Percentiles rank a stretch among this genome's conserved stretches.
Conservation (phyloP, 2,797 vertebrate genomes). For the Neoniphon sammara region DNA sequence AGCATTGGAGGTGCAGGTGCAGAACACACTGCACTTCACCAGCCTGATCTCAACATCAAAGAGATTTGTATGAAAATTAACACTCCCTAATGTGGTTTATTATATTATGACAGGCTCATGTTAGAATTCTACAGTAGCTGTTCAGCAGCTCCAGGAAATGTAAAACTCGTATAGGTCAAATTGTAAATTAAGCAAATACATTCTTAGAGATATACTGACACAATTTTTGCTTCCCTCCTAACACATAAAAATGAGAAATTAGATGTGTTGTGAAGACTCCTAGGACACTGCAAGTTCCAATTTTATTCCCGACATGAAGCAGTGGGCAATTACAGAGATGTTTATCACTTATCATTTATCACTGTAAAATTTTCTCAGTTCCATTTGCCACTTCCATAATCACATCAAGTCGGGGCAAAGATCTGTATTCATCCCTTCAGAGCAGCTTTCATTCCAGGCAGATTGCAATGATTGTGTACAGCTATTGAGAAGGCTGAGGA, state of each 20-base stretch:
- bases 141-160: conserved; percentile 44
- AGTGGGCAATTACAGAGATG: conserved; percentile 64
- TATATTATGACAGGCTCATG: conserved; percentile 46
- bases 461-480: conserved; percentile 60
- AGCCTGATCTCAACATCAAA: conserved; percentile 53
- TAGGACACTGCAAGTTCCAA: conserved; percentile 46
- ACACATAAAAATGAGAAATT: conserved; percentile 61
- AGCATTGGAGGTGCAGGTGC: conserved; percentile 37
- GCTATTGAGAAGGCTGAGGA: conserved; percentile 50
- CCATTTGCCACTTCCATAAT: conserved; percentile 57
- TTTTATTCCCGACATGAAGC: conserved; percentile 51
- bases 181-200: conserved; percentile 67
- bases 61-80: conserved; percentile 51
- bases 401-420: conserved; percentile 49
- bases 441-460: conserved; percentile 53
- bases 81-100: conserved; percentile 50
- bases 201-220: conserved; percentile 55
- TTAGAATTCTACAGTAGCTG: conserved; percentile 24
- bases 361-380: conserved; percentile 33
- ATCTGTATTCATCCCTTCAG: conserved; percentile 61
- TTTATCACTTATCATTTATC: conserved; percentile 67
- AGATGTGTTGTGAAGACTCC: conserved; percentile 49
- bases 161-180: conserved; percentile 59
- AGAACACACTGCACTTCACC: conserved; percentile 23
- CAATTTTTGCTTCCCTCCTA: conserved; percentile 55